Evolutionary conservation across 2,113 vertebrate species (phyloP), one percentile per base, ranked within the genome.

Genomic region (Mirza zaza): DNA sequence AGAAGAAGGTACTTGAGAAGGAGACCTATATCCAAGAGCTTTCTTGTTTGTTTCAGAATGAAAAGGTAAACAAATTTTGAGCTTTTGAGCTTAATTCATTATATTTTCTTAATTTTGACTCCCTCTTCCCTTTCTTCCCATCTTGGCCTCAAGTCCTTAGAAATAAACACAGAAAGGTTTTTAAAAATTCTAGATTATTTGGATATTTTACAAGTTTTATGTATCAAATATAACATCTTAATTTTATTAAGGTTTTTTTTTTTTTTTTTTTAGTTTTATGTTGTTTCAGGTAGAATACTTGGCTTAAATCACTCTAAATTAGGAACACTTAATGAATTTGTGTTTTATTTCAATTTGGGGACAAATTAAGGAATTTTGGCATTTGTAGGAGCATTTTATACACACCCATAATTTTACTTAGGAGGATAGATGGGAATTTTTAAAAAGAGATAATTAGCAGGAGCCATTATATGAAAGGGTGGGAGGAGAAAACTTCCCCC

Each of bases 1-100:
- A 98, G 97, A 98, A 97, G 97, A 97, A 98, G 92, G 73, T 99
- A 85, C 90, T 95, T 94, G 98, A 99, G 96, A 98, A 85, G 36
- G 99, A 99, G 73, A 97, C 92, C 45, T 97, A 96, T 67, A 95
- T 99, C 36, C 97, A 99, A 88, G 99, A 99, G 63, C 98, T 99
- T 97, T 98, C 98, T 91, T 97, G 88, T 92, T 82, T 98, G n/a
- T 98, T 98, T 95, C 98, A 98, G 87, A 97, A 98, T 96, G 99
- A 99, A 98, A 99, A 99, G 98, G 99, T 99, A 97, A 98, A 97
- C 95, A 52, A 52, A 21, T 32, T 14, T 29, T 97, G 84, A 57
- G 11, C 6, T 79, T 55, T 94, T 63, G 23, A 88, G 8, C 21
- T 88, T 32, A 57, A 93, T 34, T 87, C 20, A n/a, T 55, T n/a